Percentiles rank a stretch among this genome's conserved stretches.
phyloP scores from a whole-genome alignment of 2,888 invertebrate genomes.

The Chesias legatella region DNA sequence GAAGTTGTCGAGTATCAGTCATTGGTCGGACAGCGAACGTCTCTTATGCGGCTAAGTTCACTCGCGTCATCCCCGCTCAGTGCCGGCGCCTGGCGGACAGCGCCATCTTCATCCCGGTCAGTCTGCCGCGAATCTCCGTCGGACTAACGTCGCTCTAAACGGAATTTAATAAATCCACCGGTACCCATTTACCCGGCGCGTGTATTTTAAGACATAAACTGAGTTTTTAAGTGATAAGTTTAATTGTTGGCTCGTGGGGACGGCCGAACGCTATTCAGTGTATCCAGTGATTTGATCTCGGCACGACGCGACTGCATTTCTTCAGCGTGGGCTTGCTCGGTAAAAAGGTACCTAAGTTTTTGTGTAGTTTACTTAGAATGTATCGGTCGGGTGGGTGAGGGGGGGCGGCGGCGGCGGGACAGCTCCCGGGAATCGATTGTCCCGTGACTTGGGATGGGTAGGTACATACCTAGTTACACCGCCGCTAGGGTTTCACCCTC shows the following conservation, averaged over 20 bases:
- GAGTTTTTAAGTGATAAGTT: conserved; percentile 56
- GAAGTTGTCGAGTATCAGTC: conserved; percentile 23
- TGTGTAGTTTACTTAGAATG: conserved; percentile 46
- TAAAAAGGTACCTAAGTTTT: conserved; percentile 75
- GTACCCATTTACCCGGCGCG: conserved; percentile 48
- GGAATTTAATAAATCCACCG: conserved; percentile 44
- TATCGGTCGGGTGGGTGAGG: conserved; percentile 45
- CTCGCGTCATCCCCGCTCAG: conserved; percentile 52
- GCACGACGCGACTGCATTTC: conserved; percentile 69
- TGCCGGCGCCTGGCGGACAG: conserved; percentile 49
- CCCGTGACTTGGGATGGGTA: conserved; percentile 45
- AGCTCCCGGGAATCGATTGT: conserved; percentile 70
- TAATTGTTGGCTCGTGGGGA: conserved; percentile 59
- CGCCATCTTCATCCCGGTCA: conserved; percentile 68
- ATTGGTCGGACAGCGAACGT: conserved; percentile 57
- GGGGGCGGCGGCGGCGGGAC: conserved; percentile 35
- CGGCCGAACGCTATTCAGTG: conserved; percentile 46
- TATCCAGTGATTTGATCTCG: conserved; percentile 58
- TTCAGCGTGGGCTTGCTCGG: conserved; percentile 65
- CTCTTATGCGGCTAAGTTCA: conserved; percentile 56
- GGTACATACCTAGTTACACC: conserved; percentile 29
- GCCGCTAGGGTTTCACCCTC: conserved; percentile 51
- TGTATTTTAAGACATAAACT: conserved; percentile 37
- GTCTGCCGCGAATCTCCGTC: conserved; percentile 71
- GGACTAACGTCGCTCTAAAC: conserved; percentile 49